phyloP scores from a whole-genome alignment of 2,113 vertebrate genomes.

The Microcebus jonahi region DNA sequence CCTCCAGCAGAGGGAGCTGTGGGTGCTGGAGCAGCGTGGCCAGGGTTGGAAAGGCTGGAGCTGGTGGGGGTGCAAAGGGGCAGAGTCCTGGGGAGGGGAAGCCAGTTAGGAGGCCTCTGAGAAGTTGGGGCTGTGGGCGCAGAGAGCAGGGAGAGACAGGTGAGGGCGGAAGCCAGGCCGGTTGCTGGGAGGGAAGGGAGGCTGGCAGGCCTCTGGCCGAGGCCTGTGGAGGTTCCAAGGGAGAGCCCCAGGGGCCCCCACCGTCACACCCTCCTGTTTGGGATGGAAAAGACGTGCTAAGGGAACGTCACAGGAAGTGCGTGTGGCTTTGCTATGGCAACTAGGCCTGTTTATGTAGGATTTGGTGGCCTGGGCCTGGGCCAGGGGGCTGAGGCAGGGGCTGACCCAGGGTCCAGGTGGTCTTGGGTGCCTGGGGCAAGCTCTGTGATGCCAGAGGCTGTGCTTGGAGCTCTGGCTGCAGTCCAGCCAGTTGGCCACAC shows the following conservation, averaged over 20 bases:
- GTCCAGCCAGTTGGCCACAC: too few relatives aligned
- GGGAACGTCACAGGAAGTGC: background rate
- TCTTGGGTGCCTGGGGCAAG: background rate
- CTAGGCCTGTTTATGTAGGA: conserved; percentile 45
- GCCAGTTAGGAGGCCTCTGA: background rate
- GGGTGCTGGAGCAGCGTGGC: background rate
- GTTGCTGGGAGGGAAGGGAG: background rate
- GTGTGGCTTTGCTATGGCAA: conserved; percentile 53
- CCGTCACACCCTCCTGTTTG: background rate
- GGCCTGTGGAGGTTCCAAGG: background rate
- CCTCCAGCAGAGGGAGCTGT: background rate
- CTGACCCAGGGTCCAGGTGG: background rate
- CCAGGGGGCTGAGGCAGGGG: background rate
- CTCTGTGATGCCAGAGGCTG: too few relatives aligned
- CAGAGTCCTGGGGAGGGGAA: background rate
- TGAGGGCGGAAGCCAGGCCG: background rate
- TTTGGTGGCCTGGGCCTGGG: background rate
- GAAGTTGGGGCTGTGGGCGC: background rate
- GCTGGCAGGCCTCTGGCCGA: background rate
- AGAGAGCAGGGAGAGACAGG: background rate
- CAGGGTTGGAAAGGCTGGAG: background rate
- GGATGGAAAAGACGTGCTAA: conserved; percentile 30
- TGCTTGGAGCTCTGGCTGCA: too few relatives aligned
- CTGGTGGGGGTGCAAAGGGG: too few relatives aligned
- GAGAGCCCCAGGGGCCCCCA: background rate